phyloP scores from a whole-genome alignment of 2,113 vertebrate species.

The Solenodon paradoxus region DNA sequence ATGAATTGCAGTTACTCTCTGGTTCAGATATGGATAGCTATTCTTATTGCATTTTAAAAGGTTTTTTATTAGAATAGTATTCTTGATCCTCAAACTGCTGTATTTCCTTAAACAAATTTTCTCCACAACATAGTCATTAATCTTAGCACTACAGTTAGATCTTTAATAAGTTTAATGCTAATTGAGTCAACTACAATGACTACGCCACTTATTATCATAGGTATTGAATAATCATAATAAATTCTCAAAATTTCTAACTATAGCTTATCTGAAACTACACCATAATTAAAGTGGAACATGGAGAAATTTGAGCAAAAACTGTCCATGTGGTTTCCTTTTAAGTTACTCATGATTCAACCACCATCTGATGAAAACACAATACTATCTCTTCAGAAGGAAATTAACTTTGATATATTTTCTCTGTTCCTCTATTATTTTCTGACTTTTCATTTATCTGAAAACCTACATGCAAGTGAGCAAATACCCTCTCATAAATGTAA shows the following conservation, averaged over 20 bases:
- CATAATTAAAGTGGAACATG: background rate
- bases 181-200: background rate
- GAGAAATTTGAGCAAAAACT: background rate
- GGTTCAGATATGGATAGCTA: background rate
- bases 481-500: background rate
- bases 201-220: background rate
- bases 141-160: background rate
- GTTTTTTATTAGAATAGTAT: background rate
- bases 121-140: background rate
- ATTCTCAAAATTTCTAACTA: background rate
- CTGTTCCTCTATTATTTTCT: background rate
- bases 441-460: slow-evolving; percentile 27
- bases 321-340: background rate
- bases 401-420: background rate
- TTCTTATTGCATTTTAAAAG: slow-evolving; percentile 11
- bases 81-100: background rate
- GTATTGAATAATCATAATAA: background rate
- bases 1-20: background rate
- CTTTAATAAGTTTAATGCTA: slow-evolving; percentile 3
- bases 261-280: background rate
- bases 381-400: background rate
- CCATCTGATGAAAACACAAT: background rate
- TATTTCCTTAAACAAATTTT: slow-evolving; percentile 2
- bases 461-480: background rate
- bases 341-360: background rate